Conservation (phyloP, 2,888 invertebrate species). For the Julus scandinavius region DNA sequence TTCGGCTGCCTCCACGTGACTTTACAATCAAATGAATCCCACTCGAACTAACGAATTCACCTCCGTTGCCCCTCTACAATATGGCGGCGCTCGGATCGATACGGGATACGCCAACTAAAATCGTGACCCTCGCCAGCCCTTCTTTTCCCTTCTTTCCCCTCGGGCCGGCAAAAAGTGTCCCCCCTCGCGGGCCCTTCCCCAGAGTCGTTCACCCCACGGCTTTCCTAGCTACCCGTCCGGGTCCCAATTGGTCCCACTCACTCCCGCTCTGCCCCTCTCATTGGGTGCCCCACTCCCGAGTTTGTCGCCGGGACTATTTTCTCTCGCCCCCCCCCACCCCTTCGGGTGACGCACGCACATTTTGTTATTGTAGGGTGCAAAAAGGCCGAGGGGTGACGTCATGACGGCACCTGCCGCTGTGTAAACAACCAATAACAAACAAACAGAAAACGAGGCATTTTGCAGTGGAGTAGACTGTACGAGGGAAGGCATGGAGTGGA, state of each 20-base stretch:
- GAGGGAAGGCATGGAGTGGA: not conserved
- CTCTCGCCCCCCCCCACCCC: not conserved
- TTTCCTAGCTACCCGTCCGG: not conserved
- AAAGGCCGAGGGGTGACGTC: constrained; percentile 42
- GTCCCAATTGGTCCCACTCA: not conserved
- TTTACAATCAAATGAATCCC: no score
- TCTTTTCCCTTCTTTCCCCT: not conserved
- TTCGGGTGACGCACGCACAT: constrained; percentile 26
- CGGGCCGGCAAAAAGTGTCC: not conserved
- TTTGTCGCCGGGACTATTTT: not conserved
- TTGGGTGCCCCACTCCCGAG: not conserved
- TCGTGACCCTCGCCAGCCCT: not conserved
- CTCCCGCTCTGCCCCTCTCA: constrained; percentile 29
- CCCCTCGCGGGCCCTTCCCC: not conserved
- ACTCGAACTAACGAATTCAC: no score
- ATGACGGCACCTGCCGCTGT: constrained; percentile 29
- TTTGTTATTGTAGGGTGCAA: constrained; percentile 38
- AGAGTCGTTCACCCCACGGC: not conserved
- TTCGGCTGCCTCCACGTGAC: no score
- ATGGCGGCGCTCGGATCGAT: constrained; percentile 42
- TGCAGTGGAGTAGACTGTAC: constrained; percentile 1
- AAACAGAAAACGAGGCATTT: constrained; percentile 38
- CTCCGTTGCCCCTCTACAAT: not conserved
- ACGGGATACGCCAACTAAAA: not conserved
- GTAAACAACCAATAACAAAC: constrained; percentile 42